Percentiles rank a stretch among this genome's conserved stretches.
These are phyloP conservation scores for Nothobranchius kuhntae DNA, from an alignment of 2,113 vertebrate genomes.

Conservation along the genomic window DNA sequence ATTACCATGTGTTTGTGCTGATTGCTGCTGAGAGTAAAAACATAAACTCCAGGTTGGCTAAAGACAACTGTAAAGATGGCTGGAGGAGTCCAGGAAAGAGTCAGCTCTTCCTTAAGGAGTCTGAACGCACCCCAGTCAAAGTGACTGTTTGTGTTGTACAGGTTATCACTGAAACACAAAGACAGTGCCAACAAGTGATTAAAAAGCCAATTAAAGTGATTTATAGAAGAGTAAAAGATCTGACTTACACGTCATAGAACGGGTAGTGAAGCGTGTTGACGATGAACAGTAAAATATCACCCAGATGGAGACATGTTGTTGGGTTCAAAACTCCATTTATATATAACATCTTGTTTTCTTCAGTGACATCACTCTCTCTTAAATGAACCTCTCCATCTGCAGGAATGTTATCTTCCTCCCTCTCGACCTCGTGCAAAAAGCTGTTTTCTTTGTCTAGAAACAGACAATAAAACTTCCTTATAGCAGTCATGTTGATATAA, in stretches of 20 bases:
- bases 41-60: slow-evolving; percentile 83
- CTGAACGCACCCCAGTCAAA: slow-evolving; percentile 91
- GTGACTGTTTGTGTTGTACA: slow-evolving; percentile 84
- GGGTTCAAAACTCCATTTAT: slow-evolving; percentile 83
- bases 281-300: slow-evolving; percentile 80
- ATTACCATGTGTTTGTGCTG: slow-evolving; percentile 84
- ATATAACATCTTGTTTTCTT: slow-evolving; percentile 12
- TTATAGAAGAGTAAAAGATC: background rate
- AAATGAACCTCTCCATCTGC: slow-evolving; percentile 14
- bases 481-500: background rate
- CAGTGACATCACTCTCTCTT: slow-evolving; percentile 10
- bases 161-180: slow-evolving; percentile 80
- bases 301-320: slow-evolving; percentile 77
- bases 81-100: slow-evolving; percentile 55
- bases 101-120: slow-evolving; percentile 76
- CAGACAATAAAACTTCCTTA: background rate
- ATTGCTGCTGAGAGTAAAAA: slow-evolving; percentile 84
- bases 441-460: slow-evolving; percentile 42
- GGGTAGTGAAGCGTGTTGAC: slow-evolving; percentile 83
- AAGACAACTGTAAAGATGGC: slow-evolving; percentile 82
- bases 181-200: background rate
- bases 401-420: slow-evolving; percentile 24
- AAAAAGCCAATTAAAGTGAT: background rate
- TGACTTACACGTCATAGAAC: slow-evolving; percentile 85
- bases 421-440: background rate